These are phyloP conservation scores for Andricus curvator DNA, from an alignment of 2,888 invertebrate genomes.

Conservation along the genomic window DNA sequence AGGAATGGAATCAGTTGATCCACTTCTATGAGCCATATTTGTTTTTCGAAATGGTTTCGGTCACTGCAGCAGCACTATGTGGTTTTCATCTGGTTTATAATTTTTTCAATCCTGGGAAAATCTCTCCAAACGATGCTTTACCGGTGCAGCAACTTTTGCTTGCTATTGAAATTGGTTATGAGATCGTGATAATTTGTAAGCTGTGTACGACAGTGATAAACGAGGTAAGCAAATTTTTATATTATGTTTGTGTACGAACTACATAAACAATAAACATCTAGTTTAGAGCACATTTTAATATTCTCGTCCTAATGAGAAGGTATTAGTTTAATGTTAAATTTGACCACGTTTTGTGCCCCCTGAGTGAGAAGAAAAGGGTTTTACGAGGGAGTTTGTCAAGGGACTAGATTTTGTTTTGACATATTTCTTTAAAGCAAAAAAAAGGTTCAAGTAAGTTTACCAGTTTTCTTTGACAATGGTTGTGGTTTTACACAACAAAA, in stretches of 20 bases:
- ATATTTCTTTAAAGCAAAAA: too few relatives aligned
- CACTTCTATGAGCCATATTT: constrained; percentile 12
- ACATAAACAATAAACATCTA: background rate
- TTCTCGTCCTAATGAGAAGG: too few relatives aligned
- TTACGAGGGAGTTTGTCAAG: too few relatives aligned
- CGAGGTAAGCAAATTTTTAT: constrained; percentile 11
- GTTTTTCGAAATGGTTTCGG: constrained; percentile 11
- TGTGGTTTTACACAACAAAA: too few relatives aligned
- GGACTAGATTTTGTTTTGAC: too few relatives aligned
- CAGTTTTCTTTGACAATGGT: too few relatives aligned
- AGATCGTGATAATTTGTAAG: constrained; percentile 1
- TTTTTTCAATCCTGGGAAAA: background rate
- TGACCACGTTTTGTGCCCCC: too few relatives aligned
- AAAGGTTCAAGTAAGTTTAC: too few relatives aligned
- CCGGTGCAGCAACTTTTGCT: background rate
- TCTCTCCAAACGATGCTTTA: background rate
- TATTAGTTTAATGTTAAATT: too few relatives aligned
- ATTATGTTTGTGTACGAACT: background rate
- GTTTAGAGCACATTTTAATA: too few relatives aligned
- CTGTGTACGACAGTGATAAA: background rate
- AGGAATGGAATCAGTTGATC: constrained; percentile 22
- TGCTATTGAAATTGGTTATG: background rate
- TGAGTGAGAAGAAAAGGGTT: too few relatives aligned
- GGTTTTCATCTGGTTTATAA: background rate
- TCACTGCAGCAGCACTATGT: background rate